Percentiles rank a stretch among this genome's conserved stretches.
phyloP scores from a whole-genome alignment of 2,888 invertebrate genomes.

The Drosophila histrio region DNA sequence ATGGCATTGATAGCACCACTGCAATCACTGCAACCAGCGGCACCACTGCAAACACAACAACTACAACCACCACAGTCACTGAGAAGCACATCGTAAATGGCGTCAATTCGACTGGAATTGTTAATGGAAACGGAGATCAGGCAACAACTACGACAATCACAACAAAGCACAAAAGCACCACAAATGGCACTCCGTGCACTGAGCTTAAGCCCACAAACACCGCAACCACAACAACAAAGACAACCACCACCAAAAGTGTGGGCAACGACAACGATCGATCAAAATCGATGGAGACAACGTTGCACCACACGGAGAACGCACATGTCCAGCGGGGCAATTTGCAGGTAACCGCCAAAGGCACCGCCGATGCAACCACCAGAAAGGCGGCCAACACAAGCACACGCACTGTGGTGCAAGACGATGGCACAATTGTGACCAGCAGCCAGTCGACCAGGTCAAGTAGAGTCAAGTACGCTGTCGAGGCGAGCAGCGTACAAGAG shows the following conservation, averaged over 20 bases:
- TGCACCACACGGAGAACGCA: conserved; percentile 61
- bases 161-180: conserved; percentile 11
- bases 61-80: conserved; percentile 47
- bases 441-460: conserved; percentile 78
- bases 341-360: conserved; percentile 61
- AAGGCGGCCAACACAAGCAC: conserved; percentile 56
- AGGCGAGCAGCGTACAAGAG: conserved; percentile 86
- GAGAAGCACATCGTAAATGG: conserved; percentile 16
- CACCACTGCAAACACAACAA: conserved; percentile 7
- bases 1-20: conserved; percentile 38
- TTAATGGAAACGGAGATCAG: neutral
- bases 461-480: conserved; percentile 86
- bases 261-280: conserved; percentile 20
- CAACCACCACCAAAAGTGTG: conserved; percentile 16
- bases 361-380: conserved; percentile 66
- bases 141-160: neutral
- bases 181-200: conserved; percentile 24
- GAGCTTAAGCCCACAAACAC: conserved; percentile 19
- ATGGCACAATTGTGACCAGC: conserved; percentile 75
- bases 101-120: neutral
- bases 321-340: conserved; percentile 57
- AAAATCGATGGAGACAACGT: conserved; percentile 38
- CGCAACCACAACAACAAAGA: conserved; percentile 32
- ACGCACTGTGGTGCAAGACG: conserved; percentile 60
- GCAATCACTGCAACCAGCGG: conserved; percentile 32